phyloP scores from a whole-genome alignment of 2,797 vertebrate species.

The Lagorchestes hirsutus region DNA sequence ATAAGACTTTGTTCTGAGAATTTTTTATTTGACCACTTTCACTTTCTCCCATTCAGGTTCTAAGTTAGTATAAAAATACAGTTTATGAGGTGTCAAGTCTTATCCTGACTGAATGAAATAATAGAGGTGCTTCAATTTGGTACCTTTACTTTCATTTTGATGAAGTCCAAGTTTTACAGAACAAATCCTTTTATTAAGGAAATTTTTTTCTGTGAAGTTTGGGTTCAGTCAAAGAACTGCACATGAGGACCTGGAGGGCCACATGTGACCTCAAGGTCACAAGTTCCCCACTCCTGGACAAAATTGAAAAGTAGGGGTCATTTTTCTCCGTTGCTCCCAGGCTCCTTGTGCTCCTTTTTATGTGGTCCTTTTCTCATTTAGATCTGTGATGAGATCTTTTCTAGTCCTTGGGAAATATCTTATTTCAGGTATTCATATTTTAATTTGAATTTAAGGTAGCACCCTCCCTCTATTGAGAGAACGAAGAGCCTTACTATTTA shows the following conservation, averaged over 20 bases:
- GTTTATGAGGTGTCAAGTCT: background rate
- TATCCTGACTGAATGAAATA: slow-evolving; percentile 65
- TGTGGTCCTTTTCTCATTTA: slow-evolving; percentile 11
- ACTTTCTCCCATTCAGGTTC: slow-evolving; percentile 46
- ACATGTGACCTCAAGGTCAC: too few relatives aligned
- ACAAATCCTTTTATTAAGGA: too few relatives aligned
- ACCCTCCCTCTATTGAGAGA: background rate
- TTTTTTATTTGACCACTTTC: slow-evolving; percentile 67
- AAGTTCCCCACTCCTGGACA: background rate
- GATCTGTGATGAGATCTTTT: background rate
- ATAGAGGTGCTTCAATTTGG: slow-evolving; percentile 14
- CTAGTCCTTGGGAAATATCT: background rate
- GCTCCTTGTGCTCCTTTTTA: background rate
- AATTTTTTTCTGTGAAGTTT: too few relatives aligned
- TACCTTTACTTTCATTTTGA: slow-evolving; percentile 31
- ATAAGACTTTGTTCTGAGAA: slow-evolving; percentile 56
- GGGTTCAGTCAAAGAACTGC: too few relatives aligned
- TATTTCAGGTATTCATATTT: background rate
- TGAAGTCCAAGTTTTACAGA: too few relatives aligned
- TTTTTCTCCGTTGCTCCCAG: background rate
- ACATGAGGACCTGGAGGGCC: too few relatives aligned
- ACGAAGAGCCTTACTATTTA: background rate
- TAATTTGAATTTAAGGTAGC: background rate
- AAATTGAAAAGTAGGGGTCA: background rate
- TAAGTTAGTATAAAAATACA: slow-evolving; percentile 47